Evolutionary conservation across 2,113 vertebrate genomes (phyloP).

Genomic region (Plestiodon gilberti): DNA sequence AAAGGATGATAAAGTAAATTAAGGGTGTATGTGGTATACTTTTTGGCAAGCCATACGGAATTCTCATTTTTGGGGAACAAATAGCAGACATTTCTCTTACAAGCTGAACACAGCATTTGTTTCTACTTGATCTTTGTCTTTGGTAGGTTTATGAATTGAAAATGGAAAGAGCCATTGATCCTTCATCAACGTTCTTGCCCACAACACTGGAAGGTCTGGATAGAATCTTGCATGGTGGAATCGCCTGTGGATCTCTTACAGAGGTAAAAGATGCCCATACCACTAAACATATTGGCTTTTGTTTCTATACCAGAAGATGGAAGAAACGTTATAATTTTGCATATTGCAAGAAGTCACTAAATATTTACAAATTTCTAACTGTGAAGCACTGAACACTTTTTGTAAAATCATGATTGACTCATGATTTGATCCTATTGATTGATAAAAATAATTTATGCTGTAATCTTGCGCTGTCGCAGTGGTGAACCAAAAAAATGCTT

Average conservation of each 20-base stretch:
- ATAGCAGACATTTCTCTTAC: background rate
- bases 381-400: background rate
- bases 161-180: constrained; percentile 54
- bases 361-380: background rate
- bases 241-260: constrained; percentile 83
- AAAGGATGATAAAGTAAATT: background rate
- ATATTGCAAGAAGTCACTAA: background rate
- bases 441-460: background rate
- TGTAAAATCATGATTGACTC: background rate
- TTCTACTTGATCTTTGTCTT: constrained; percentile 18
- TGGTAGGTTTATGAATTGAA: constrained; percentile 78
- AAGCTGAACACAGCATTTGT: background rate
- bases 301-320: constrained; percentile 5
- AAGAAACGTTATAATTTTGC: background rate
- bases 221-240: constrained; percentile 77
- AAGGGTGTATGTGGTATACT: background rate
- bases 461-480: background rate
- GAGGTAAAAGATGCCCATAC: constrained; percentile 74
- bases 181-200: constrained; percentile 70
- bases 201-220: constrained; percentile 78
- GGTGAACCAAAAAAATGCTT: background rate
- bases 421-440: background rate
- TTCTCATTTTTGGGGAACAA: constrained; percentile 16
- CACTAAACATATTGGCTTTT: background rate
- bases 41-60: background rate